phyloP scores from a whole-genome alignment of 37 sponge, comb jelly and placozoan genomes.

The Diacarnus erythraeanus region DNA sequence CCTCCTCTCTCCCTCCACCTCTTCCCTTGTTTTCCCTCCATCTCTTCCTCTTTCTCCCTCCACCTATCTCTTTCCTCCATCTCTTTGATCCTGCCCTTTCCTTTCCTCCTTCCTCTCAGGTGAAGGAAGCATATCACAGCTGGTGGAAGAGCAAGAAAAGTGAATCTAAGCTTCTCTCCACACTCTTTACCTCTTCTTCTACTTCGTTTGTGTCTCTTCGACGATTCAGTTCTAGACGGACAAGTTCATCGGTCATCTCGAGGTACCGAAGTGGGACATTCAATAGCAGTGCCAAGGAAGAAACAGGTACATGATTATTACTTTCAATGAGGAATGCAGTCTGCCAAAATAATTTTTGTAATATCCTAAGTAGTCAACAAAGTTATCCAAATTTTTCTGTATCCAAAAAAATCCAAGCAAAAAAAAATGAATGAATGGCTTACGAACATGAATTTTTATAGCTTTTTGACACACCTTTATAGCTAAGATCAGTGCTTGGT shows the following conservation, averaged over 20 bases:
- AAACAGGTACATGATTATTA: too few relatives aligned
- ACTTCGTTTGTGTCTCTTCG: background rate
- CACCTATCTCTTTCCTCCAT: background rate
- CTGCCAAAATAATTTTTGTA: too few relatives aligned
- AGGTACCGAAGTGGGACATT: background rate
- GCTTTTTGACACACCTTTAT: too few relatives aligned
- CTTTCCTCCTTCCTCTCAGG: background rate
- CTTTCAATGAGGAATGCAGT: too few relatives aligned
- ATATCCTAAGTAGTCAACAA: too few relatives aligned
- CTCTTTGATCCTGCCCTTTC: background rate
- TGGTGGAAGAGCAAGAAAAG: conserved; percentile 29
- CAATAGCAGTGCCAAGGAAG: background rate
- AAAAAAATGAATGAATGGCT: too few relatives aligned
- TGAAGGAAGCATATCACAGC: conserved; percentile 33
- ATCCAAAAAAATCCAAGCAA: too few relatives aligned
- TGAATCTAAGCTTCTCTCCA: conserved; percentile 19
- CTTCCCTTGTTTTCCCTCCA: background rate
- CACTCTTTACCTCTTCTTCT: background rate
- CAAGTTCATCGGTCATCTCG: background rate
- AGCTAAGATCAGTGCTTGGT: too few relatives aligned
- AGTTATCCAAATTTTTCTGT: too few relatives aligned
- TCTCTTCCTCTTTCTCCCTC: background rate
- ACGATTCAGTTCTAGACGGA: background rate
- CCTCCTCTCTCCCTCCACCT: too few relatives aligned
- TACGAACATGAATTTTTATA: too few relatives aligned